Percentiles rank a stretch among this genome's conserved stretches.
These are phyloP conservation scores for Falco columbarius DNA, from an alignment of 2,797 vertebrate genomes.

Conservation along the genomic window DNA sequence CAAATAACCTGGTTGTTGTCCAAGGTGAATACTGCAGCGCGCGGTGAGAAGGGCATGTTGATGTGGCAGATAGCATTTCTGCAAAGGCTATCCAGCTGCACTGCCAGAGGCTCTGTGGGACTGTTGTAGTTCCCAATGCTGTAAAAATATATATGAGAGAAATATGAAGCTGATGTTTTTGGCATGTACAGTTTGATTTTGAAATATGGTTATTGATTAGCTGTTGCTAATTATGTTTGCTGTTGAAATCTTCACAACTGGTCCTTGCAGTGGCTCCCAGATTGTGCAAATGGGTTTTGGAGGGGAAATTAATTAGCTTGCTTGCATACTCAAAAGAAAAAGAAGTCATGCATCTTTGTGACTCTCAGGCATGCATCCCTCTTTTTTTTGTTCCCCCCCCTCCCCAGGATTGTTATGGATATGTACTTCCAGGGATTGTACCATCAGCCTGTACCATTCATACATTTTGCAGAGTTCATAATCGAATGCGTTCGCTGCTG, in stretches of 20 bases:
- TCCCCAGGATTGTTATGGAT: background rate
- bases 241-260: background rate
- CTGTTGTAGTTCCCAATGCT: background rate
- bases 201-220: background rate
- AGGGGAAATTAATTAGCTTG: background rate
- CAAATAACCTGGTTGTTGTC: background rate
- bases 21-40: background rate
- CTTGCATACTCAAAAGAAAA: background rate
- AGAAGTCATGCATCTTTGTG: background rate
- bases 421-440: constrained; percentile 6
- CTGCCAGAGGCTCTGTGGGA: background rate
- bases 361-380: background rate
- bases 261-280: background rate
- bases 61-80: background rate
- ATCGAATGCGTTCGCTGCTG: background rate
- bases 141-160: background rate
- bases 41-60: fast-evolving
- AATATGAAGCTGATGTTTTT: background rate
- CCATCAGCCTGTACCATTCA: background rate
- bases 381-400: background rate
- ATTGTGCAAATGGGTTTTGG: background rate
- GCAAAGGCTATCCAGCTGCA: background rate
- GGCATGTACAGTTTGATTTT: background rate
- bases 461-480: constrained; percentile 11
- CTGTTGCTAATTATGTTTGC: background rate